Base-by-base conservation (phyloP, 2,888 invertebrate species). In the Apomyelois bistriatella region DNA sequence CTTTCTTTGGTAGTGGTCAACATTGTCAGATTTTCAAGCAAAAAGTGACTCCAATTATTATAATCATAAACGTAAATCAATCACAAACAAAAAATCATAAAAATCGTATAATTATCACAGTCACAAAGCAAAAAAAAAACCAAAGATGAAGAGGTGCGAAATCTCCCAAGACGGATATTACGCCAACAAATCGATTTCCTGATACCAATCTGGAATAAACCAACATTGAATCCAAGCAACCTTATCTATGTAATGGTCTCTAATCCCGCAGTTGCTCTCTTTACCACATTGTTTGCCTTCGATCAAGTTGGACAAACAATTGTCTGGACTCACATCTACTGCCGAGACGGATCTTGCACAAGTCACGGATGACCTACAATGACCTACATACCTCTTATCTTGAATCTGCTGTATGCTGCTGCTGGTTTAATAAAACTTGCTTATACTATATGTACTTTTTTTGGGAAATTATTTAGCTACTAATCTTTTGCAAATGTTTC, bases 251-350 rank as follows among this genome's bases (percentile, higher is more conserved):
- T 70, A 70, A 72, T 63, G 65, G 65, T 71, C 62, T 66, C 65
- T 76, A 72, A 79, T 72, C 72, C 62, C 58, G 55, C 59, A 65
- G 69, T 68, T 76, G 76, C 71, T 77, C 72, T 72, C 72, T 77
- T 74, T 66, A 61, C 73, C 75, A 76, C 79, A 70, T 68, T 81
- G 76, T 79, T 76, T 77, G 73, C 70, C 65, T 77, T 76, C 67
- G 67, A 74, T 72, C 70, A 64, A 67, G 61, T 62, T 66, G 64
- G 60, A 63, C 66, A 70, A 74, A 72, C 62, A 72, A 36, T 8
- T 50, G 43, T 38, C 38, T 42, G 52, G 5, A n/a, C 22, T 22
- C 32, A 10, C 32, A 32, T 8, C n/a, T n/a, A 32, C 7, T 32
- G 2, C 22, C 8, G 32, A 32, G 32, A 32, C 10, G 1, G 10